phyloP scores from a whole-genome alignment of 2,113 vertebrate genomes.

The Eurypyga helias region DNA sequence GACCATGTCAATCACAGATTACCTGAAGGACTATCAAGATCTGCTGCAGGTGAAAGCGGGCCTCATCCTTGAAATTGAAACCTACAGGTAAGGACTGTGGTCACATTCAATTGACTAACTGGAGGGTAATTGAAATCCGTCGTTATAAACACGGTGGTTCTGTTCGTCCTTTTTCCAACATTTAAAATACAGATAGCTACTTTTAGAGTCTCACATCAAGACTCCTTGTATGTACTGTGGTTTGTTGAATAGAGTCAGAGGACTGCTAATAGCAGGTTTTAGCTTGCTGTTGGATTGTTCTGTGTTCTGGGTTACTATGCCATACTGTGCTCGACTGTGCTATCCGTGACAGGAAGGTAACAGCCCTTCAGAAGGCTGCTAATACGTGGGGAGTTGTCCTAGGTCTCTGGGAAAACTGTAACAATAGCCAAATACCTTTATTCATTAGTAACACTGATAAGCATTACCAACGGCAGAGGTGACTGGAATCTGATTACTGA shows the following conservation, averaged over 20 bases:
- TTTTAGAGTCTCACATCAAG: not conserved
- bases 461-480: not conserved
- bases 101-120: not conserved
- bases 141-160: not conserved
- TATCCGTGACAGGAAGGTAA: not conserved
- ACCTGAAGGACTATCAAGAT: slow-evolving; percentile 89
- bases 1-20: slow-evolving; percentile 80
- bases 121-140: not conserved
- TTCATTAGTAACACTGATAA: not conserved
- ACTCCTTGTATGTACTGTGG: not conserved
- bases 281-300: not conserved
- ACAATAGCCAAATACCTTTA: not conserved
- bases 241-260: not conserved
- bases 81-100: slow-evolving; percentile 85
- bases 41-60: slow-evolving; percentile 91
- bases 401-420: not conserved
- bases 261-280: not conserved
- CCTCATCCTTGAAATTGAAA: slow-evolving; percentile 91
- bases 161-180: not conserved
- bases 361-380: not conserved
- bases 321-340: not conserved
- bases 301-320: not conserved
- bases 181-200: not conserved
- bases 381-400: not conserved
- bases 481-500: not conserved